These are phyloP conservation scores for Cettia cetti DNA, from an alignment of 2,113 vertebrate species.

Conservation along the genomic window DNA sequence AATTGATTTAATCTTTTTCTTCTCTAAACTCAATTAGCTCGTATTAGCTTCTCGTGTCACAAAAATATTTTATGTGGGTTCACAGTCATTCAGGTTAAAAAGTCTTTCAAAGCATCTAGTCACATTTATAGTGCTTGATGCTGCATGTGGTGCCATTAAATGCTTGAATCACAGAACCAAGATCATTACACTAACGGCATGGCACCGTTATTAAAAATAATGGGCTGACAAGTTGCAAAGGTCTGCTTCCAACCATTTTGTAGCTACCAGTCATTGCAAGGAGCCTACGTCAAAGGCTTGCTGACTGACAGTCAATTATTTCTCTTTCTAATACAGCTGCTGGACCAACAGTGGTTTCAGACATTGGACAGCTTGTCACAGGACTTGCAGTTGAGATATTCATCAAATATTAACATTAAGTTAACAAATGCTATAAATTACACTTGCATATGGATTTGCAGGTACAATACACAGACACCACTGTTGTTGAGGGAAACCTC, in stretches of 20 bases:
- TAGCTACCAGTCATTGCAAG: neutral
- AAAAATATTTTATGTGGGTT: neutral
- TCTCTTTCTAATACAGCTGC: neutral
- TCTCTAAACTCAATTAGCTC: neutral
- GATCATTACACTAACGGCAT: neutral
- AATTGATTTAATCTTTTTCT: neutral
- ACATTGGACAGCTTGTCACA: neutral
- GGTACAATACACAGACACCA: neutral
- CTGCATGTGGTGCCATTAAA: neutral
- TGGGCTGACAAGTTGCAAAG: neutral
- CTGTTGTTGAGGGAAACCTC: neutral
- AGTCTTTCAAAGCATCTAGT: neutral
- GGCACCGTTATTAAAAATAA: neutral
- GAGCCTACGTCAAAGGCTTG: neutral
- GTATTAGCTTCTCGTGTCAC: neutral
- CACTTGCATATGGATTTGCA: neutral
- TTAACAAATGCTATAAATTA: neutral
- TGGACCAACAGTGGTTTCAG: conserved; percentile 1
- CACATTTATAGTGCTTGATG: neutral
- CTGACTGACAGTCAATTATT: neutral
- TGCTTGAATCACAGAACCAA: neutral
- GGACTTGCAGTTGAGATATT: neutral
- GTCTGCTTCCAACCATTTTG: neutral
- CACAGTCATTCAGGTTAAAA: neutral
- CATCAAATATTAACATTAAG: neutral